Evolutionary conservation across 2,797 vertebrate genomes (phyloP).

Genomic region (Megalops cyprinoides): DNA sequence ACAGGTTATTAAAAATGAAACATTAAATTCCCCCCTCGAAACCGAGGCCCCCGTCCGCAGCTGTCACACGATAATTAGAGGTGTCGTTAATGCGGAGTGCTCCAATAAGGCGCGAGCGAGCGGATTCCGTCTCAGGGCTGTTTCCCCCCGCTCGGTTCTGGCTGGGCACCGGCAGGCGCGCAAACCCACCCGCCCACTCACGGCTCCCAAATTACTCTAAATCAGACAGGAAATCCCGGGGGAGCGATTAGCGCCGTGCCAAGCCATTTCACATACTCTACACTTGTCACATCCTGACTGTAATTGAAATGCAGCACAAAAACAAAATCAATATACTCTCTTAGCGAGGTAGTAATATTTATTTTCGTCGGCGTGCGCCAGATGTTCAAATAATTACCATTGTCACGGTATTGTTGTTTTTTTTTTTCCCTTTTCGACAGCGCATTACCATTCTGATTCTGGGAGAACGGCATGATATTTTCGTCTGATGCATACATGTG

Average conservation of each 20-base stretch:
- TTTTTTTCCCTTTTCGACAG: constrained; percentile 9
- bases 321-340: constrained; percentile 41
- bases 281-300: constrained; percentile 44
- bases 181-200: constrained; percentile 21
- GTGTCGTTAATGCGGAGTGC: constrained; percentile 10
- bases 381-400: constrained; percentile 37
- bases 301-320: constrained; percentile 71
- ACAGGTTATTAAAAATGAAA: constrained; percentile 35
- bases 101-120: constrained; percentile 6
- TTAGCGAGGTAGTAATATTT: neutral
- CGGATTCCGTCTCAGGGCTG: constrained; percentile 38
- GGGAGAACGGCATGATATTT: neutral
- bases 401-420: constrained; percentile 20
- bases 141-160: constrained; percentile 16
- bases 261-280: constrained; percentile 42
- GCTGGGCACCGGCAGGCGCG: neutral
- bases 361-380: constrained; percentile 16
- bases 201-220: constrained; percentile 58
- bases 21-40: constrained; percentile 22
- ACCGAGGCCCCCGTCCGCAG: constrained; percentile 27
- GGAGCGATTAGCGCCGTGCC: constrained; percentile 61
- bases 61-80: constrained; percentile 29
- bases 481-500: neutral
- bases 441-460: constrained; percentile 12
- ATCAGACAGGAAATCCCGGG: constrained; percentile 56